Conservation (phyloP, 2,797 vertebrate species). For the Siniperca undulata region DNA sequence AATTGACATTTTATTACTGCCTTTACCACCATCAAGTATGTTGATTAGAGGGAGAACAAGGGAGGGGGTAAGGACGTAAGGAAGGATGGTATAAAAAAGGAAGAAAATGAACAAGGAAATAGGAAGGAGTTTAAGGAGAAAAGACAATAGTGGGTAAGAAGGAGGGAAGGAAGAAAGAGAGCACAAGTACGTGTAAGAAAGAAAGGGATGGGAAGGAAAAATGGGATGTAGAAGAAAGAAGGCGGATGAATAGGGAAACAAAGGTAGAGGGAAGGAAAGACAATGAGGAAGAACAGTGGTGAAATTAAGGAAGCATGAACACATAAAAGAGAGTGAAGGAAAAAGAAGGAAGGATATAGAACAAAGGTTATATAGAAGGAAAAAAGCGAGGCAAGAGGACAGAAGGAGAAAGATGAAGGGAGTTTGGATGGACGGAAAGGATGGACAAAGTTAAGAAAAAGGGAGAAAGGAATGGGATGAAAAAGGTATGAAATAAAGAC, state of each 20-base stretch:
- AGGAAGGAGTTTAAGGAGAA: too few species aligned
- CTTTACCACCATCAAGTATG: not conserved
- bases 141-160: not conserved
- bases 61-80: not conserved
- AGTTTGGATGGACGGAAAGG: not conserved
- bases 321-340: not conserved
- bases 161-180: not conserved
- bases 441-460: not conserved
- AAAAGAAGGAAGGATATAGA: not conserved
- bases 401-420: not conserved
- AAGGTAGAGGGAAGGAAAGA: not conserved
- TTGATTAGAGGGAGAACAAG: not conserved
- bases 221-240: not conserved
- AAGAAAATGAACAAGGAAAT: not conserved
- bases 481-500: not conserved
- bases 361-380: not conserved
- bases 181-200: not conserved
- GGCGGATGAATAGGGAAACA: not conserved
- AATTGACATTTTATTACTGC: constrained; percentile 45
- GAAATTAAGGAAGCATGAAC: not conserved
- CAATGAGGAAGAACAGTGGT: not conserved
- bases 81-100: not conserved
- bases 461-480: not conserved
- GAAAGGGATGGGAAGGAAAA: not conserved
- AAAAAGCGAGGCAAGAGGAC: not conserved